Evolutionary conservation across 1,140 invertebrate genomes (phyloP).

Genomic region (Magallana ariakensis): DNA sequence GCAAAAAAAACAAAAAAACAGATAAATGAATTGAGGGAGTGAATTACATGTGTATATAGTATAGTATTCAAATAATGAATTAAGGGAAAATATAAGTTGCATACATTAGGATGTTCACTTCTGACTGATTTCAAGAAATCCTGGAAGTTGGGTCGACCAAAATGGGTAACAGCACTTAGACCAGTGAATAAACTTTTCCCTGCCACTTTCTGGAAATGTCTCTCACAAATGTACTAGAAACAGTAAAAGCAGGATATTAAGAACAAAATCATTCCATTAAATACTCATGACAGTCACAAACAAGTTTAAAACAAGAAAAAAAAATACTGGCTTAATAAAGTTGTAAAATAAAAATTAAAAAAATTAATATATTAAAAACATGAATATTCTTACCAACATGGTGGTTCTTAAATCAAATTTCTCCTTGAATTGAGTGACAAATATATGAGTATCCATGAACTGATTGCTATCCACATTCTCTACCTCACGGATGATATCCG

Average conservation of each 20-base stretch:
- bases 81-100: not conserved
- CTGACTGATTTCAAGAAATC: conserved; percentile 98
- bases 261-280: no score
- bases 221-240: conserved; percentile 99
- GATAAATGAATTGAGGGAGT: no score
- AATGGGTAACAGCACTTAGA: conserved; percentile 96
- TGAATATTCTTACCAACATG: conserved; percentile 90
- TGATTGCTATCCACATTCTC: conserved; percentile 97
- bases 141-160: conserved; percentile 98
- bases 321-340: no score
- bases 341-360: no score
- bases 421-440: conserved; percentile 99
- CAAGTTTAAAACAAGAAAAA: no score
- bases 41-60: no score
- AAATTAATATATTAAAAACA: no score
- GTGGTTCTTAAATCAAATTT: conserved; percentile 99
- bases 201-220: conserved; percentile 97
- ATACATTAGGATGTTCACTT: conserved; percentile 92
- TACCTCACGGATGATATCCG: conserved; percentile 97
- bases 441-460: conserved; percentile 98
- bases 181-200: conserved; percentile 99
- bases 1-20: no score
- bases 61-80: no score
- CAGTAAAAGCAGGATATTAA: not conserved
- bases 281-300: no score